A percentile compares a stretch with the other conserved stretches of the same genome.
Evolutionary conservation across 2,797 vertebrate species (phyloP).

Genomic region (Microctenopoma steveboyesi): DNA sequence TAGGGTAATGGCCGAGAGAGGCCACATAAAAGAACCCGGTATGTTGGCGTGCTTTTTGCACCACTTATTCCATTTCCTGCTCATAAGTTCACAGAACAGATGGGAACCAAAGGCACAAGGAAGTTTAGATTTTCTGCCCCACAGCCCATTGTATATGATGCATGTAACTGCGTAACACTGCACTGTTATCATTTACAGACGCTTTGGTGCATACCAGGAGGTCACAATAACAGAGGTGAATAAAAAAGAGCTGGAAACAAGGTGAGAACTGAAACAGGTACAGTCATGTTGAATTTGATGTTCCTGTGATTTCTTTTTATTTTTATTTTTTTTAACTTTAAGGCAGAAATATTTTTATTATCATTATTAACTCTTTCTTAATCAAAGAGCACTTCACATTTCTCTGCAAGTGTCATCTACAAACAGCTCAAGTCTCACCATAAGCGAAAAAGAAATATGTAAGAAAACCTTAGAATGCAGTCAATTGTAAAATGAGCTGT

Average conservation of each 20-base stretch:
- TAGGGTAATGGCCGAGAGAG: constrained; percentile 91
- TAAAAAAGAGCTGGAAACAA: constrained; percentile 12
- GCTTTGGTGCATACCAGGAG: constrained; percentile 67
- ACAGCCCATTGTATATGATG: constrained; percentile 77
- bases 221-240: constrained; percentile 70
- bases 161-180: constrained; percentile 74
- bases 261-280: constrained; percentile 17
- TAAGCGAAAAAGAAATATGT: too few species aligned
- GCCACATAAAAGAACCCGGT: constrained; percentile 92
- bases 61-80: constrained; percentile 90
- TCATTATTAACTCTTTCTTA: background rate
- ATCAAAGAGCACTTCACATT: background rate
- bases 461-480: background rate
- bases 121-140: constrained; percentile 81
- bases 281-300: constrained; percentile 4
- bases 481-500: constrained; percentile 23
- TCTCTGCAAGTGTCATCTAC: background rate
- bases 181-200: constrained; percentile 72
- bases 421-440: background rate
- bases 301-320: background rate
- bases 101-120: constrained; percentile 87
- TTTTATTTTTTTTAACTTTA: background rate
- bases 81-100: constrained; percentile 92
- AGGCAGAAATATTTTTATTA: background rate
- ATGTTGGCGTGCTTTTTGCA: constrained; percentile 87